These are phyloP conservation scores for Dasysyrphus tricinctus DNA, from an alignment of 2,888 invertebrate species.

Conservation along the genomic window DNA sequence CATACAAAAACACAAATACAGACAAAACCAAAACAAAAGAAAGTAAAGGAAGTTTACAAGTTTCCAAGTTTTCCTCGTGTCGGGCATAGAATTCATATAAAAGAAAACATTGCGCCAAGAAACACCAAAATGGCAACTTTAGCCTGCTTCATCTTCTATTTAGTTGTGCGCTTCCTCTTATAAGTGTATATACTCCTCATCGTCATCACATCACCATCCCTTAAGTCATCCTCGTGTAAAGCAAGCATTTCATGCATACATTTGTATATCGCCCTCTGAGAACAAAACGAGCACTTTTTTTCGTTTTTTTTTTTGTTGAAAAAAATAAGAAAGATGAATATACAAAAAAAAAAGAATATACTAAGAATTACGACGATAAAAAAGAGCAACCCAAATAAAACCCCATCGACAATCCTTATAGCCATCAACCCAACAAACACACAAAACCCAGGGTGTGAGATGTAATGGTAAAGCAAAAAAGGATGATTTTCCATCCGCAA, in stretches of 20 bases:
- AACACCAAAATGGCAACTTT: conserved; percentile 70
- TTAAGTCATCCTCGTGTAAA: conserved; percentile 52
- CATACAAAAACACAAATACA: conserved; percentile 35
- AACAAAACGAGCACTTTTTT: conserved; percentile 58
- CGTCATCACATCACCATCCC: conserved; percentile 41
- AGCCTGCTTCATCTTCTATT: conserved; percentile 53
- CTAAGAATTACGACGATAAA: conserved; percentile 58
- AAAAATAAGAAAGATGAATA: conserved; percentile 57
- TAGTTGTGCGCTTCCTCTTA: neutral
- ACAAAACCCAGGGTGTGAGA: conserved; percentile 25
- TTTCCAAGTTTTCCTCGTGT: conserved; percentile 22
- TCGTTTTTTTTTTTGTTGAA: conserved; percentile 3
- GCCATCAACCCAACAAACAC: neutral
- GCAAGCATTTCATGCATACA: conserved; percentile 72
- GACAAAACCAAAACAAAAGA: conserved; percentile 34
- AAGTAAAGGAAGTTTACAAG: conserved; percentile 24
- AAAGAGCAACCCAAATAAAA: conserved; percentile 61
- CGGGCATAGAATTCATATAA: conserved; percentile 45
- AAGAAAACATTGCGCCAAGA: conserved; percentile 53
- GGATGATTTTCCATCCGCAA: conserved; percentile 74
- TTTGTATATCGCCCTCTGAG: conserved; percentile 69
- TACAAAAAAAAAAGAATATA: conserved; percentile 38
- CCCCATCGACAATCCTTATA: conserved; percentile 1
- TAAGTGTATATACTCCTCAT: neutral
- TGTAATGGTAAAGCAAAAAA: conserved; percentile 55